Base-by-base conservation (phyloP, 2,888 invertebrate species). In the Scaptomyza tumidula region DNA sequence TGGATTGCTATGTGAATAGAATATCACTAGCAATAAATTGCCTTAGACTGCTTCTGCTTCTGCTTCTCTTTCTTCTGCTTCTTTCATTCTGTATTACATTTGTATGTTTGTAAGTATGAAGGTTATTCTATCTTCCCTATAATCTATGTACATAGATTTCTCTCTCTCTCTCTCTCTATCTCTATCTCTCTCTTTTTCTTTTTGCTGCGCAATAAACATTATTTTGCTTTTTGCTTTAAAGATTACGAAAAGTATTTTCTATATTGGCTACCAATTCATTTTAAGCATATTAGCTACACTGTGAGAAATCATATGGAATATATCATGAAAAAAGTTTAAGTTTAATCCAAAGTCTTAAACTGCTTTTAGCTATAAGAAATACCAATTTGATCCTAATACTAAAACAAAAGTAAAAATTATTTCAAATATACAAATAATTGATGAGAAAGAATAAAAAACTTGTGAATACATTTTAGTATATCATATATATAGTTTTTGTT, bases 1-100 rank as follows among this genome's bases (percentile, higher is more conserved):
- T 69, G 72, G 59, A 64, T 64, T 70, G 73, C 60, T 68, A 65
- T 81, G 72, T 82, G 65, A 29, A 76, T 66, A 54, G 46, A 56
- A 57, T 50, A 44, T 19, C 52, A 69, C 63, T 55, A 44, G 75
- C 75, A 55, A 75, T 72, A 72, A 75, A 60, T 64, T 59, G 64
- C 56, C 41, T 70, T 62, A 49, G 45, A 49, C 35, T 44, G 27
- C 61, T 60, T 31, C 33, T 44, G 27, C 61, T 60, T 31, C 33
- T 46, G 46, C 24, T 50, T 11, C 16, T 41, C 16, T 9, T 41
- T 16, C 27, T 49, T 37, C 5, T 39, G 16, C n/a, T 46, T 5
- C n/a, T 35, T 14, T 33, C 7, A 52, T 19, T 52, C 41, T 3
- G 11, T 35, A 14, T 0, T 19, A 10, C 13, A 50, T 35, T 13